Evolutionary conservation across 2,888 invertebrate genomes (phyloP), one percentile per base, ranked within the genome.

Genomic region (Yponomeuta plumbellus): DNA sequence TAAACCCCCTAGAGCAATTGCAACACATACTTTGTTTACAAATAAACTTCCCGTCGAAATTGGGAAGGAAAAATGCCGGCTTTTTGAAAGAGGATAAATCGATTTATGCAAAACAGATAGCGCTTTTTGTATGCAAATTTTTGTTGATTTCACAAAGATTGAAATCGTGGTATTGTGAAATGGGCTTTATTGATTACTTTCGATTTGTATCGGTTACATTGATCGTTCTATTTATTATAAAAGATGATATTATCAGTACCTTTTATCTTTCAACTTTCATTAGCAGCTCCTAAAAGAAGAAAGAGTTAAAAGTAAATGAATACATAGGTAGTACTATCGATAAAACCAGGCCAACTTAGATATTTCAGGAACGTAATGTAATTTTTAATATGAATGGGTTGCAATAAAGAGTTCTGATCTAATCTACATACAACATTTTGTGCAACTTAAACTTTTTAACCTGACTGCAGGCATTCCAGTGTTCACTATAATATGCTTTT

Each of bases 91-190:
- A 84, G 87, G 86, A 89, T 88, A 88, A 90, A 88, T 88, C 87
- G 88, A 87, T 90, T 90, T 88, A 89, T 88, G 87, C 85, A 88
- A 89, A 89, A 83, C 81, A 88, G 87, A 86, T 86, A 83, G 86
- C 85, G 86, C 88, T 88, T 89, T 90, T 89, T 89, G 85, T 88
- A 89, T 90, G 89, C 83, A 88, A 89, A 89, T 90, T 85, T 83
- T 80, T 86, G 85, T 86, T 88, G 88, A 88, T 88, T 89, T 88
- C 82, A 83, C 79, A 84, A 85, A 88, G 87, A 88, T 88, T 88
- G 86, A 87, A 88, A 87, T 86, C 81, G 80, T 81, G 81, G 84
- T 83, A 83, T 85, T 84, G 83, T 83, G 80, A 81, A 84, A 81
- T 85, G 81, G 81, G 75, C 81, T 84, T 83, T 84, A 84, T 86